Evolutionary conservation across 2,797 vertebrate species (phyloP).

Genomic region (Tenualosa ilisha): DNA sequence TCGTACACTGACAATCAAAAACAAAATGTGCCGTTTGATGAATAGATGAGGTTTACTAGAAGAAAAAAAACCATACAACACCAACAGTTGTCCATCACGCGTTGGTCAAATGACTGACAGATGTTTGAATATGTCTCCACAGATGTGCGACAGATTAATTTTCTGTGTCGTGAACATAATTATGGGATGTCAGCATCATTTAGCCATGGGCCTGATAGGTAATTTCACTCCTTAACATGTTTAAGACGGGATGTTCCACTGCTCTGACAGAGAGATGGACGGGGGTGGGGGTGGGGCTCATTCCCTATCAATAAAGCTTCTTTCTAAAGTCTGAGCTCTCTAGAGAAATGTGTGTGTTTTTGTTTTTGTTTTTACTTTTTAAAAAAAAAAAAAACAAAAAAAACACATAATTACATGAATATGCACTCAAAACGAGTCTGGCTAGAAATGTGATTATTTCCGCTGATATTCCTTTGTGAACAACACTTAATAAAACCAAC

Average conservation of each 20-base stretch:
- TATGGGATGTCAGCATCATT: constrained; percentile 76
- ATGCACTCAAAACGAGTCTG: constrained; percentile 66
- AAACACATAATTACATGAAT: constrained; percentile 40
- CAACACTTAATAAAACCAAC: constrained; percentile 72
- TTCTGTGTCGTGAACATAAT: constrained; percentile 65
- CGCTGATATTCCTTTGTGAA: constrained; percentile 68
- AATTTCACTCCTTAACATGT: constrained; percentile 76
- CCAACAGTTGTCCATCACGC: constrained; percentile 52
- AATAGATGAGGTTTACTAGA: background rate
- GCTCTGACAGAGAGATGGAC: constrained; percentile 39
- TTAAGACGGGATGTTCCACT: constrained; percentile 65
- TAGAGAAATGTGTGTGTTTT: constrained; percentile 34
- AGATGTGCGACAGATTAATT: constrained; percentile 59
- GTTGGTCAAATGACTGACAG: constrained; percentile 58
- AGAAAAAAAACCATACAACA: constrained; percentile 7
- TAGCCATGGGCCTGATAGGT: constrained; percentile 70
- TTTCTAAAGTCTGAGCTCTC: constrained; percentile 38
- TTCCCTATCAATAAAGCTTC: constrained; percentile 19
- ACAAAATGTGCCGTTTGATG: background rate
- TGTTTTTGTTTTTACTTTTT: no score
- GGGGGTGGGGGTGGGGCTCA: background rate
- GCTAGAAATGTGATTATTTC: constrained; percentile 68
- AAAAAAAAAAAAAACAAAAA: background rate
- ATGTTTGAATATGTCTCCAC: constrained; percentile 56
- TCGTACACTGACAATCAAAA: background rate